Conservation (phyloP, 2,113 vertebrate species). For the Pangasianodon gigas region DNA sequence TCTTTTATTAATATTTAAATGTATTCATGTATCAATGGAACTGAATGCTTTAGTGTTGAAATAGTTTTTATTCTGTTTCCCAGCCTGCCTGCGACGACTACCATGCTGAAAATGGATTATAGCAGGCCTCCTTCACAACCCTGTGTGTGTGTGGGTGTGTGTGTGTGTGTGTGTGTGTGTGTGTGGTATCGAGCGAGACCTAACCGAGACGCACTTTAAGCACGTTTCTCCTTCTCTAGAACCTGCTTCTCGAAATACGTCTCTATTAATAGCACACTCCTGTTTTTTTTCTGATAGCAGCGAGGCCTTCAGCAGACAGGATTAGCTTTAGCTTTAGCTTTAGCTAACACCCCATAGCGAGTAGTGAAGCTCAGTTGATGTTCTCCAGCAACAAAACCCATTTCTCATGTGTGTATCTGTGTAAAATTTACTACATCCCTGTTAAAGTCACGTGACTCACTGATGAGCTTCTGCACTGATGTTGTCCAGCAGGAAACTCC, state of each 20-base stretch:
- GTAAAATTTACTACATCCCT: not conserved
- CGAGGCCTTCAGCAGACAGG: slow-evolving; percentile 23
- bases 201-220: slow-evolving; percentile 20
- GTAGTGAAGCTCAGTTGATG: not conserved
- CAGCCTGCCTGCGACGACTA: slow-evolving; percentile 13
- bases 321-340: slow-evolving; percentile 41
- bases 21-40: not conserved
- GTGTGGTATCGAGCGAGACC: slow-evolving; percentile 11
- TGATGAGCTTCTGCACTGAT: not conserved
- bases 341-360: not conserved
- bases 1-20: not conserved
- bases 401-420: not conserved
- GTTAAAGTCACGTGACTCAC: not conserved
- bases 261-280: slow-evolving; percentile 50
- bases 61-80: slow-evolving; percentile 19
- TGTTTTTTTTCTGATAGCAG: slow-evolving; percentile 35
- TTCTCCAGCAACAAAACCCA: not conserved
- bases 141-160: slow-evolving; percentile 17
- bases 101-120: slow-evolving; percentile 30
- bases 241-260: slow-evolving; percentile 28
- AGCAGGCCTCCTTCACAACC: not conserved
- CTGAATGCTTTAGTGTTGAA: not conserved
- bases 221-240: slow-evolving; percentile 39
- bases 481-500: not conserved
- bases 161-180: slow-evolving; percentile 35